A percentile compares a stretch with the other conserved stretches of the same genome.
phyloP scores from a whole-genome alignment of 2,113 vertebrate species.

The Perca flavescens region DNA sequence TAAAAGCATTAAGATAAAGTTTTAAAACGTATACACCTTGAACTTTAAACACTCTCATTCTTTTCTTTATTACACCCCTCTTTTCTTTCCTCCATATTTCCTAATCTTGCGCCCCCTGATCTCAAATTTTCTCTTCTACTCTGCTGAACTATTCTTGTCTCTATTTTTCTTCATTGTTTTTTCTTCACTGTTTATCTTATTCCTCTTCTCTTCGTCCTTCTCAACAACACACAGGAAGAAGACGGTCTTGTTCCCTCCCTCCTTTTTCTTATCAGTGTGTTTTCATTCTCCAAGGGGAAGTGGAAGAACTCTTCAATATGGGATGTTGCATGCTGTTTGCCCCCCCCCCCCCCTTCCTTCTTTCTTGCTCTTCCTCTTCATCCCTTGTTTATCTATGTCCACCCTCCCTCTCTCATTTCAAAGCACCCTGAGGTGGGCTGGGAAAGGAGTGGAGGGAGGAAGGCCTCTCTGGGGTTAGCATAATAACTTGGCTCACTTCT shows the following conservation, averaged over 20 bases:
- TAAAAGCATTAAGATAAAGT: background rate
- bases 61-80: background rate
- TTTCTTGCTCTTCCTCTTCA: slow-evolving; percentile 51
- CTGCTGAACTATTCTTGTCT: background rate
- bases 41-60: background rate
- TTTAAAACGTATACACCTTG: background rate
- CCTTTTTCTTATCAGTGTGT: slow-evolving; percentile 54
- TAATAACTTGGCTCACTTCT: slow-evolving; percentile 66
- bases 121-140: background rate
- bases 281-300: slow-evolving; percentile 63
- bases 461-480: slow-evolving; percentile 75
- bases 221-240: slow-evolving; percentile 58
- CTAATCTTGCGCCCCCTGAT: background rate
- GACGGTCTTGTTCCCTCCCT: background rate
- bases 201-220: background rate
- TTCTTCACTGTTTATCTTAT: background rate
- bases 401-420: slow-evolving; percentile 75
- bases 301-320: slow-evolving; percentile 54
- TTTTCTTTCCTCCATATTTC: background rate
- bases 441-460: slow-evolving; percentile 57
- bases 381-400: slow-evolving; percentile 70
- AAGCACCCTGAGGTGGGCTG: slow-evolving; percentile 69
- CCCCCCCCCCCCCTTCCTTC: background rate
- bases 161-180: background rate
- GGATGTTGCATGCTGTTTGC: slow-evolving; percentile 61